These are phyloP conservation scores for Sciurus carolinensis DNA, from an alignment of 2,797 vertebrate genomes.

Conservation along the genomic window DNA sequence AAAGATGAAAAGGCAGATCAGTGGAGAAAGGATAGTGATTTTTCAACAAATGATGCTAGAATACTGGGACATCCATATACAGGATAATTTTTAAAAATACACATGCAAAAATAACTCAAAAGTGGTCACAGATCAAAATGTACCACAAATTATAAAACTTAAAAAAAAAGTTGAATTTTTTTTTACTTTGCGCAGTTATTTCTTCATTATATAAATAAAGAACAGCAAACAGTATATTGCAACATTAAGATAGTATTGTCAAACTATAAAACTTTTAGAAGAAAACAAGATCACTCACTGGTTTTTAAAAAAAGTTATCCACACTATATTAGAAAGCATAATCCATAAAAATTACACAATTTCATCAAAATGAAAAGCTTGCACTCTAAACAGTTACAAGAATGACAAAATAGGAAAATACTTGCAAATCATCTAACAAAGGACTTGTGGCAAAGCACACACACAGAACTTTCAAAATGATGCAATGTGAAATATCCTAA, in stretches of 20 bases:
- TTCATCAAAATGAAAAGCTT: constrained; percentile 25
- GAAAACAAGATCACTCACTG: neutral
- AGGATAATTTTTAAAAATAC: neutral
- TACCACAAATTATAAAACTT: neutral
- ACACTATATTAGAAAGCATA: neutral
- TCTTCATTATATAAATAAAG: too few relatives aligned
- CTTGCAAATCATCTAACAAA: constrained; percentile 6
- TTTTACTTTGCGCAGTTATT: too few relatives aligned
- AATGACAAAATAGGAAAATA: neutral
- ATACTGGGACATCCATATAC: neutral
- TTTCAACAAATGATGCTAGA: neutral
- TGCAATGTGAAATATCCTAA: neutral
- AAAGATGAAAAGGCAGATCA: neutral
- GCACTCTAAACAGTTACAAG: neutral
- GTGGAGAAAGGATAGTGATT: neutral
- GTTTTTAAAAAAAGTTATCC: constrained; percentile 30
- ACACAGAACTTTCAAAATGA: constrained; percentile 30
- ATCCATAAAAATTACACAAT: neutral
- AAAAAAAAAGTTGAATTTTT: too few relatives aligned
- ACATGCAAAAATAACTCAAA: neutral
- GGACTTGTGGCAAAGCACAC: neutral
- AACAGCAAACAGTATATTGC: neutral
- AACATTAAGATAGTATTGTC: neutral
- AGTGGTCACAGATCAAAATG: neutral
- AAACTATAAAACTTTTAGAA: neutral